Conservation (phyloP, 2,888 invertebrate genomes). For the Trichogramma dendrolimi region DNA sequence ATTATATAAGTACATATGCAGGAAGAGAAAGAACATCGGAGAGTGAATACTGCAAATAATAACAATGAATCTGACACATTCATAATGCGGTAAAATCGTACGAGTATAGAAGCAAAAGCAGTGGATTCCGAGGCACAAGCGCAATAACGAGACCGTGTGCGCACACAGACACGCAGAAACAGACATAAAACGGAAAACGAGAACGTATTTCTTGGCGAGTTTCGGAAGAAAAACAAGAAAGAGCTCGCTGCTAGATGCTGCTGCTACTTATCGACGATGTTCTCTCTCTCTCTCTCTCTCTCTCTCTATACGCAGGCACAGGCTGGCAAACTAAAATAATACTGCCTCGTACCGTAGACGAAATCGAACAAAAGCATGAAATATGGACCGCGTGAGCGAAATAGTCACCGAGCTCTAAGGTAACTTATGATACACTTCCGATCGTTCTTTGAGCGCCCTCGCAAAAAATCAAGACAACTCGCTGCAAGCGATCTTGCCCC, state of each 20-base stretch:
- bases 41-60: too few relatives aligned
- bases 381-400: slow-evolving; percentile 43
- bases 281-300: too few relatives aligned
- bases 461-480: slow-evolving; percentile 29
- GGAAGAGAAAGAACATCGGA: too few relatives aligned
- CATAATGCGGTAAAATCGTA: too few relatives aligned
- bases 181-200: neutral
- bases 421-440: slow-evolving; percentile 50
- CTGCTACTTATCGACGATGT: too few relatives aligned
- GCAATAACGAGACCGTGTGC: too few relatives aligned
- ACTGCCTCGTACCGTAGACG: slow-evolving; percentile 36
- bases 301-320: slow-evolving; percentile 25
- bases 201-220: neutral
- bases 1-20: too few relatives aligned
- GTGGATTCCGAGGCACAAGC: too few relatives aligned
- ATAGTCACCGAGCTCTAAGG: slow-evolving; percentile 41
- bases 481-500: neutral
- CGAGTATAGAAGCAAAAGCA: too few relatives aligned
- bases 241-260: too few relatives aligned
- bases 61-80: too few relatives aligned
- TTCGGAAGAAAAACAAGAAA: neutral
- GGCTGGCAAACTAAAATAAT: slow-evolving; percentile 48
- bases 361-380: slow-evolving; percentile 53
- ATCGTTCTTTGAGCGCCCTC: slow-evolving; percentile 31
- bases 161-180: neutral